Percentiles rank a stretch among this genome's conserved stretches.
Conservation (phyloP, 2,888 invertebrate species). For the Troides aeacus region DNA sequence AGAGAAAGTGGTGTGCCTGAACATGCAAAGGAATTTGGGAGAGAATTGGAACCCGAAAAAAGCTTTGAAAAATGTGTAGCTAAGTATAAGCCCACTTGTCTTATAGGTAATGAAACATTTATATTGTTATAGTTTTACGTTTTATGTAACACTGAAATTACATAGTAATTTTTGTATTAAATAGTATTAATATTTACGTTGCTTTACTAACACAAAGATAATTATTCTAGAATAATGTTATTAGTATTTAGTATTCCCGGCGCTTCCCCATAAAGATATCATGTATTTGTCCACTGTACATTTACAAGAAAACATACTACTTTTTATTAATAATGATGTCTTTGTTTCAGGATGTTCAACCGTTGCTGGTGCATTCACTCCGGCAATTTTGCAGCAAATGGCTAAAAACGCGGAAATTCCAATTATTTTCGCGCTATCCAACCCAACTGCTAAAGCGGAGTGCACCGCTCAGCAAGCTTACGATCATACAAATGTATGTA, state of each 20-base stretch:
- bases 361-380: constrained; percentile 92
- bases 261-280: background rate
- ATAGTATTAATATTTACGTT: no score
- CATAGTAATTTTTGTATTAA: background rate
- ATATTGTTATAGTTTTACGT: background rate
- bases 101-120: constrained; percentile 82
- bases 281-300: background rate
- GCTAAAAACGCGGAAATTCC: constrained; percentile 90
- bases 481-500: constrained; percentile 82
- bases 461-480: constrained; percentile 97
- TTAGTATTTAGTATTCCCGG: no score
- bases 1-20: constrained; percentile 81
- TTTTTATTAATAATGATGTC: background rate
- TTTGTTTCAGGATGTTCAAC: constrained; percentile 87
- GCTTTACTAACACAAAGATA: no score
- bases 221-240: no score
- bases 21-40: constrained; percentile 84
- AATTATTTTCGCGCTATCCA: constrained; percentile 96
- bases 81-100: constrained; percentile 87
- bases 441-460: constrained; percentile 97
- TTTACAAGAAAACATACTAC: background rate
- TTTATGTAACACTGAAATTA: background rate
- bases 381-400: constrained; percentile 90
- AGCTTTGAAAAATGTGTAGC: constrained; percentile 87
- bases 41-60: constrained; percentile 86